Conservation (phyloP, 2,797 vertebrate genomes). For the Limosa lapponica region DNA sequence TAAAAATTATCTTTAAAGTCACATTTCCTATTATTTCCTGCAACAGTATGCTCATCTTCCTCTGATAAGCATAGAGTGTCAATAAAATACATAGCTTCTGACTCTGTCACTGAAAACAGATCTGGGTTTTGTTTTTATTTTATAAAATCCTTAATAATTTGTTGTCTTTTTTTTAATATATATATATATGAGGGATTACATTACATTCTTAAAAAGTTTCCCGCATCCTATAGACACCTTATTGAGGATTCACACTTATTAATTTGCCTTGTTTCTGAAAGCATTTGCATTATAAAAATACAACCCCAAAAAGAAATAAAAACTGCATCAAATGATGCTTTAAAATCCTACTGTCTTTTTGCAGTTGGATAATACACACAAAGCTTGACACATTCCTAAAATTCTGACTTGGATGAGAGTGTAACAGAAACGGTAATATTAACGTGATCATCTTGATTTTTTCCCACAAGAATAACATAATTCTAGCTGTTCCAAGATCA, state of each 20-base stretch:
- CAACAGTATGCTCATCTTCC: not conserved
- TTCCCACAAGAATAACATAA: not conserved
- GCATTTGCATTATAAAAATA: constrained; percentile 37
- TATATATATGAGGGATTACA: not conserved
- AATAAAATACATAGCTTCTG: not conserved
- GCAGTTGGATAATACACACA: constrained; percentile 27
- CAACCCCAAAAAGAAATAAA: not conserved
- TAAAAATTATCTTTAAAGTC: not conserved
- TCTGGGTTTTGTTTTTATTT: not conserved
- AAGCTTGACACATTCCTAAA: constrained; percentile 14
- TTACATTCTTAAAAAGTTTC: not conserved
- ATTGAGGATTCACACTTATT: not conserved
- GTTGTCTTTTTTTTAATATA: not conserved
- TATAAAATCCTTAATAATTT: not conserved
- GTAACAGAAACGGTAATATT: not conserved
- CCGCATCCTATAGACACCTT: not conserved
- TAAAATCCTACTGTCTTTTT: constrained; percentile 4
- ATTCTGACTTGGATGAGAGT: not conserved
- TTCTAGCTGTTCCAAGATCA: constrained; percentile 19
- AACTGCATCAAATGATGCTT: not conserved
- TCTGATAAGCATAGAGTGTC: not conserved
- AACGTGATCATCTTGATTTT: not conserved
- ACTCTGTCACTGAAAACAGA: not conserved
- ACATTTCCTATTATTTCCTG: not conserved
- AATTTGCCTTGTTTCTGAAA: constrained; percentile 32